Evolutionary conservation across 2,113 vertebrate genomes (phyloP).

Genomic region (Percina caprodes): DNA sequence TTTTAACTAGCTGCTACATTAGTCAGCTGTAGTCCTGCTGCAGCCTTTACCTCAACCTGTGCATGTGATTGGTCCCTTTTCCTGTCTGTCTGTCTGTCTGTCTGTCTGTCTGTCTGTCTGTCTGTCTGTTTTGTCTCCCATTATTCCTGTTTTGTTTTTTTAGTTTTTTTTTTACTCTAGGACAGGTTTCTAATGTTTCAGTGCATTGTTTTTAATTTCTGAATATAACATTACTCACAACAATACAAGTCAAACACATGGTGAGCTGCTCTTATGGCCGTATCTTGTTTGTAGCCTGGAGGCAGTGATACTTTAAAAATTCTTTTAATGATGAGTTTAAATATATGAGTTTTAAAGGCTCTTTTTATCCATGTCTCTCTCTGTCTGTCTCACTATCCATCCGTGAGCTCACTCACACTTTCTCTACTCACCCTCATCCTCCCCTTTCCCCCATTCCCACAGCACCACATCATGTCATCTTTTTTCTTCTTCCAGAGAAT

Average conservation of each 20-base stretch:
- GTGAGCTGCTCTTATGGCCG: background rate
- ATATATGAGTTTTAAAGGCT: background rate
- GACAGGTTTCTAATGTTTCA: too few relatives aligned
- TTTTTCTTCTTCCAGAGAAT: background rate
- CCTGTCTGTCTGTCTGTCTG: too few relatives aligned
- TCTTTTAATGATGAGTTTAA: background rate
- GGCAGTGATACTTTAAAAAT: background rate
- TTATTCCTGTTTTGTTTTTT: too few relatives aligned
- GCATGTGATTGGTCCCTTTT: too few relatives aligned
- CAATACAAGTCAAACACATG: constrained; percentile 4
- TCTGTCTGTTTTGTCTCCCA: too few relatives aligned
- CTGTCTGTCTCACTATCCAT: background rate
- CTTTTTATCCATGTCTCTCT: background rate
- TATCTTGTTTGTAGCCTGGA: constrained; percentile 14
- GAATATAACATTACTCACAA: too few relatives aligned
- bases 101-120: too few relatives aligned
- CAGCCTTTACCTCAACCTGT: too few relatives aligned
- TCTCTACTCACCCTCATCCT: background rate
- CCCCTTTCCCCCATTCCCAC: background rate
- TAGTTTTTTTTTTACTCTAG: too few relatives aligned
- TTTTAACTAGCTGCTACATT: background rate
- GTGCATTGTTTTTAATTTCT: too few relatives aligned
- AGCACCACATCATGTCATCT: constrained; percentile 40
- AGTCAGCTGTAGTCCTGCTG: background rate
- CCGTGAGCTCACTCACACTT: background rate